Evolutionary conservation across 2,888 invertebrate genomes (phyloP), one percentile per base, ranked within the genome.

Genomic region (Rhagophthalmus giganteus): DNA sequence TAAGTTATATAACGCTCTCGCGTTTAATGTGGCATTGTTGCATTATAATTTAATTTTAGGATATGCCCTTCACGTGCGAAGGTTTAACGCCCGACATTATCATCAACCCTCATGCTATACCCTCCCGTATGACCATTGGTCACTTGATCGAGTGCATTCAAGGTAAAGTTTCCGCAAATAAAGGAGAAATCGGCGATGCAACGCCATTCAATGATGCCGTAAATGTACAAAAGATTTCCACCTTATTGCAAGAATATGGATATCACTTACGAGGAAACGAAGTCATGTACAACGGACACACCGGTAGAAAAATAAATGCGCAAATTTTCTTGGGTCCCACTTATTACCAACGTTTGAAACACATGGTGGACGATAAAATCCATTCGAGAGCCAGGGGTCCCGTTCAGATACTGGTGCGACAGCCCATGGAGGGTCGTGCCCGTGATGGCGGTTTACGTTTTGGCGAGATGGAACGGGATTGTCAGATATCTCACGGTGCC

Each of bases 361-460:
- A 99, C 73, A 99, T 99, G 99, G 99, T 99, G 73, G 99, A 99
- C 68, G 99, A 99, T 75, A 99, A 99, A 78, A 99, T 99, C 73
- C 99, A 99, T 75, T 97, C 97, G 0, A 81, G 94, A 71, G 94
- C 94, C 10, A 81, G 94, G 74, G 99, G 99, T 7, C 99, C 99
- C 0, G 92, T 99, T 0, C 98, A 99, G 78, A 98, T 99, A 75
- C 81, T 99, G 55, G 98, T 98, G 26, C 81, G 99, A 63, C 99
- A 99, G 74, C 99, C 99, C 67, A 98, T 98, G 97, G 99, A 99
- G 77, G 99, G 99, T 71, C 86, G 99, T 77, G 97, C 97, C 28
- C 85, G 97, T 64, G 99, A 99, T 75, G 99, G 99, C 66, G 99
- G 99, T 50, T 78, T 99, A 57, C 97, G 99, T 81, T 99, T 99